A percentile compares a stretch with the other conserved stretches of the same genome.
phyloP scores from a whole-genome alignment of 2,113 vertebrate species.

The Tylochromis polylepis region DNA sequence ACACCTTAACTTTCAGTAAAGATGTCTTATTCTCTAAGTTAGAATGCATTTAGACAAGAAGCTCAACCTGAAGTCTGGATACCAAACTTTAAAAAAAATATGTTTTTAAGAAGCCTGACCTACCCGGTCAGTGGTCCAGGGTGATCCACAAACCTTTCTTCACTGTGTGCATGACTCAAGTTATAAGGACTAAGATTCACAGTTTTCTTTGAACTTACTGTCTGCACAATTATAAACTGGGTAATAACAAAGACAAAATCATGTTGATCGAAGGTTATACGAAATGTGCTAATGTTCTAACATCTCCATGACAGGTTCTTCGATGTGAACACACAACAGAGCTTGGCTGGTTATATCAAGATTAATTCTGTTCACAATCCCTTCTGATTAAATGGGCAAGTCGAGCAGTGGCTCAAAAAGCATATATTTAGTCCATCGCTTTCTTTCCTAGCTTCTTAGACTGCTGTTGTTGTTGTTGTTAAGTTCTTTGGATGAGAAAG shows the following conservation, averaged over 20 bases:
- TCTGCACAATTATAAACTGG: neutral
- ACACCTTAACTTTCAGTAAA: neutral
- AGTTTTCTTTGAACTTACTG: neutral
- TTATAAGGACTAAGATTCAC: neutral
- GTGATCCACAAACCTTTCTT: neutral
- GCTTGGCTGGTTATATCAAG: neutral
- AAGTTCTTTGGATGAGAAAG: neutral
- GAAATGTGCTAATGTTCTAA: neutral
- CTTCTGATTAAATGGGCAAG: neutral
- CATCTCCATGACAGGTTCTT: neutral
- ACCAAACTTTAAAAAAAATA: neutral
- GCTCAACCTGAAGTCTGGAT: neutral
- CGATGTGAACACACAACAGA: neutral
- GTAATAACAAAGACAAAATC: neutral
- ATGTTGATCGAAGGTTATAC: neutral
- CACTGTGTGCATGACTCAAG: neutral
- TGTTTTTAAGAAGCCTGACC: neutral
- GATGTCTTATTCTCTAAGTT: neutral
- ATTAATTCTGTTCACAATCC: neutral
- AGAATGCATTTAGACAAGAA: neutral
- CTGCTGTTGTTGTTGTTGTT: neutral
- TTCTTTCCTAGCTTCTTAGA: neutral
- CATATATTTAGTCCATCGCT: neutral
- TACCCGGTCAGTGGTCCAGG: neutral
- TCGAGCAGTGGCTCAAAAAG: neutral